Conservation (phyloP, 2,113 vertebrate species). For the Lanius collurio region DNA sequence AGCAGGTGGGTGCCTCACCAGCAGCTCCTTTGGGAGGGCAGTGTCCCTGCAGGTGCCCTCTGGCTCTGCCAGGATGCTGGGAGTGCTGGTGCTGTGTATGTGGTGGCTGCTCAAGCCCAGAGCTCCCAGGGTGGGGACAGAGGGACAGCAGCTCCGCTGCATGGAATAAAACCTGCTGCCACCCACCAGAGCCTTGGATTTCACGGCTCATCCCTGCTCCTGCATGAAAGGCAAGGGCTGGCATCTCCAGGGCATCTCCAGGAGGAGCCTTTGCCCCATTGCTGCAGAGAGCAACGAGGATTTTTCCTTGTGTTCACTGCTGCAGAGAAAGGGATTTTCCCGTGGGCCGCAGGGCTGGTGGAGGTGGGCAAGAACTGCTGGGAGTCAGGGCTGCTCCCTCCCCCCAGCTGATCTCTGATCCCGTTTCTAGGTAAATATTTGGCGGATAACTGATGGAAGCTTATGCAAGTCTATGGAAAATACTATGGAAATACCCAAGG, state of each 20-base stretch:
- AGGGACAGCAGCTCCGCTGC: background rate
- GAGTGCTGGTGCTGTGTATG: fast-evolving
- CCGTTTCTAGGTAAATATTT: slow-evolving; percentile 92
- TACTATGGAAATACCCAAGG: slow-evolving; percentile 32
- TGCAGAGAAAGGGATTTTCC: background rate
- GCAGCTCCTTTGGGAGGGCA: fast-evolving
- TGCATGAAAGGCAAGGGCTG: background rate
- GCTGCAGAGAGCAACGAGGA: no score
- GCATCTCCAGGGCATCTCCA: background rate
- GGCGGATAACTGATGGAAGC: slow-evolving; percentile 90
- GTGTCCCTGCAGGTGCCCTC: background rate
- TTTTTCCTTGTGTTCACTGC: background rate
- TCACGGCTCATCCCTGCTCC: background rate
- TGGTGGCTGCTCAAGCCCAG: background rate
- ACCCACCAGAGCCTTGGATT: fast-evolving
- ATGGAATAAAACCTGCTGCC: background rate
- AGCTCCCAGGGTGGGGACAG: background rate
- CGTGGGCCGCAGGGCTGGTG: fast-evolving
- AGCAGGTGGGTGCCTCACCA: slow-evolving; percentile 78
- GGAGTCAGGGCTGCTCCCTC: background rate
- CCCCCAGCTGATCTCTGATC: background rate
- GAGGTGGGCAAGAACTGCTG: background rate
- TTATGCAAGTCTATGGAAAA: slow-evolving; percentile 63
- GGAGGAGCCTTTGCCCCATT: background rate
- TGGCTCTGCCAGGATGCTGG: fast-evolving